Conservation (phyloP, 2,888 invertebrate species). For the Osedax fenrisi region DNA sequence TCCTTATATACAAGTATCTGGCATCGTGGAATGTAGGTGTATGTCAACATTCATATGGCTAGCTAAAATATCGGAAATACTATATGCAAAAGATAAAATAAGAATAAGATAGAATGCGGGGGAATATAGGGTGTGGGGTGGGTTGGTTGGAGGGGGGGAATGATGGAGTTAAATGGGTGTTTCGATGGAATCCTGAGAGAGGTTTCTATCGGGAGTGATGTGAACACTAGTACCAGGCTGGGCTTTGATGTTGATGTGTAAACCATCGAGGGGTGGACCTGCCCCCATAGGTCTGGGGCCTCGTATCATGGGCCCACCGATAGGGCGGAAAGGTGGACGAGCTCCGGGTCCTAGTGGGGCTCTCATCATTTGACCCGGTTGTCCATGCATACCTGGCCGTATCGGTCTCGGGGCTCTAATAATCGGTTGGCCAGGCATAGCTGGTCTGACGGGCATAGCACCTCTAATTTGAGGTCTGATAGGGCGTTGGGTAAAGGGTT, state of each 20-base stretch:
- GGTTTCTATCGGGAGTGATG: constrained; percentile 8
- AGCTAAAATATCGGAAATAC: too few species aligned
- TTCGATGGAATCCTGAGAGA: neutral
- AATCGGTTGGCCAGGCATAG: neutral
- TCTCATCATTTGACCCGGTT: neutral
- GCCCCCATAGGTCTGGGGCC: neutral
- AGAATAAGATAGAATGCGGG: too few species aligned
- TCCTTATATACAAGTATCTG: too few species aligned
- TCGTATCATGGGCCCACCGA: neutral
- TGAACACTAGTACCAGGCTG: constrained; percentile 21
- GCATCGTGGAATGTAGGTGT: too few species aligned
- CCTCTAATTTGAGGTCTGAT: neutral
- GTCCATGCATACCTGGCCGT: neutral
- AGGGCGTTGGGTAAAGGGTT: neutral
- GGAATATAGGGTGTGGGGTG: too few species aligned
- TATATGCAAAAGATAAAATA: too few species aligned
- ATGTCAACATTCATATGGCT: too few species aligned
- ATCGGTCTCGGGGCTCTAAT: neutral
- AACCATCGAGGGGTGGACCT: too few species aligned
- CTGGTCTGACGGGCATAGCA: neutral
- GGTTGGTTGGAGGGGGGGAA: too few species aligned
- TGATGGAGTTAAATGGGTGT: neutral
- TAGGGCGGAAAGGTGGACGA: neutral
- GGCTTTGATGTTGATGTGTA: constrained; percentile 19
- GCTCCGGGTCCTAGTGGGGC: neutral